Percentiles rank a stretch among this genome's conserved stretches.
Evolutionary conservation across 2,888 invertebrate genomes (phyloP).

Genomic region (Eremobia ochroleuca): DNA sequence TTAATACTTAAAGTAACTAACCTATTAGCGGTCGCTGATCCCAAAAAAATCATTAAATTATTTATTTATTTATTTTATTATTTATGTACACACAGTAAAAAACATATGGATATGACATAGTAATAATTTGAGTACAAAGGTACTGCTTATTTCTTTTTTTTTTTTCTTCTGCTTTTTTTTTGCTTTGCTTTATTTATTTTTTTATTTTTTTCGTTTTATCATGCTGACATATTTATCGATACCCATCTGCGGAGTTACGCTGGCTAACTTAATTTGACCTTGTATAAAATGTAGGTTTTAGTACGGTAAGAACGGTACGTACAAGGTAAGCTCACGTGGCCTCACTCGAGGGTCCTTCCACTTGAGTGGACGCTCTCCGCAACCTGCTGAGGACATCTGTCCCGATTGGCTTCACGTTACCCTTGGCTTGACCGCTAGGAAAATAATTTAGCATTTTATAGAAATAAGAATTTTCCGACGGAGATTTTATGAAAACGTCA

Average conservation of each 20-base stretch:
- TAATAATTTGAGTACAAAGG: no score
- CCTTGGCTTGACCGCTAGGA: slow-evolving; percentile 39
- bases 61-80: no score
- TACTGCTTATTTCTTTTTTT: no score
- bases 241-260: neutral
- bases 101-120: no score
- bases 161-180: no score
- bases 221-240: neutral
- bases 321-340: slow-evolving; percentile 52
- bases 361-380: slow-evolving; percentile 37
- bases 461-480: neutral
- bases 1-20: neutral
- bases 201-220: neutral
- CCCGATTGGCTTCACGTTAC: slow-evolving; percentile 26
- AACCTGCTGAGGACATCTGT: slow-evolving; percentile 55
- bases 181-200: no score
- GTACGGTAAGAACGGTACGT: slow-evolving; percentile 7
- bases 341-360: slow-evolving; percentile 50
- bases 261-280: neutral
- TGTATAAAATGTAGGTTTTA: neutral
- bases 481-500: neutral
- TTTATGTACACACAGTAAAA: no score
- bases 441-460: slow-evolving; percentile 39
- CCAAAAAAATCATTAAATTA: no score
- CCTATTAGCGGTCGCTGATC: accelerated